Evolutionary conservation across 2,113 vertebrate species (phyloP).

Genomic region (Rhegmatorhina hoffmannsi): DNA sequence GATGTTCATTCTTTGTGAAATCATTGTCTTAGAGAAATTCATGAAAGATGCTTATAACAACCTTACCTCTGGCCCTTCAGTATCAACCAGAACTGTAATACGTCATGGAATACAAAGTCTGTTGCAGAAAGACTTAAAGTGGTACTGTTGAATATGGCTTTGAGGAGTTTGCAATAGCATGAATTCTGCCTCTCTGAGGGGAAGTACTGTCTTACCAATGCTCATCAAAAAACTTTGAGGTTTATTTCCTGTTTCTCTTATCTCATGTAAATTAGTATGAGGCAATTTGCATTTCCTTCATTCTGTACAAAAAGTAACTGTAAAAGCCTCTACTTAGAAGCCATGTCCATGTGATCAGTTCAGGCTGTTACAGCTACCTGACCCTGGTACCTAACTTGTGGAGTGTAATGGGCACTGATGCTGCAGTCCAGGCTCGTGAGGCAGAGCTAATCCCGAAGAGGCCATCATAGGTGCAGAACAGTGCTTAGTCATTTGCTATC

Average conservation of each 20-base stretch:
- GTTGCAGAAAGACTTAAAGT: neutral
- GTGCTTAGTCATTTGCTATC: neutral
- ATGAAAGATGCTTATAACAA: neutral
- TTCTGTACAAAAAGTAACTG: neutral
- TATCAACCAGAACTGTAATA: neutral
- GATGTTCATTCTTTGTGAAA: neutral
- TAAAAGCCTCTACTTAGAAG: neutral
- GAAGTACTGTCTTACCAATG: neutral
- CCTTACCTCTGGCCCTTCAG: neutral
- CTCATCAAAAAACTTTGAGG: neutral
- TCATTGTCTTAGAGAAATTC: neutral
- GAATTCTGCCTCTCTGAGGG: neutral
- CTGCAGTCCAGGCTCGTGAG: neutral
- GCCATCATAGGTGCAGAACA: neutral
- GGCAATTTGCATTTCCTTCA: neutral
- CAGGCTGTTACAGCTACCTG: accelerated
- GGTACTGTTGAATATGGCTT: neutral
- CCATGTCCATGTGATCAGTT: accelerated
- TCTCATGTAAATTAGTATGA: neutral
- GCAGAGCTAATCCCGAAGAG: neutral
- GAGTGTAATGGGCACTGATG: neutral
- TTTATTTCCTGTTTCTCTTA: neutral
- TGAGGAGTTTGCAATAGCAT: neutral
- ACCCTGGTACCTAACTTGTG: neutral
- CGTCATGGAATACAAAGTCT: neutral